A percentile compares a stretch with the other conserved stretches of the same genome.
Evolutionary conservation across 2,888 invertebrate genomes (phyloP).

Genomic region (Frankliniella fusca): DNA sequence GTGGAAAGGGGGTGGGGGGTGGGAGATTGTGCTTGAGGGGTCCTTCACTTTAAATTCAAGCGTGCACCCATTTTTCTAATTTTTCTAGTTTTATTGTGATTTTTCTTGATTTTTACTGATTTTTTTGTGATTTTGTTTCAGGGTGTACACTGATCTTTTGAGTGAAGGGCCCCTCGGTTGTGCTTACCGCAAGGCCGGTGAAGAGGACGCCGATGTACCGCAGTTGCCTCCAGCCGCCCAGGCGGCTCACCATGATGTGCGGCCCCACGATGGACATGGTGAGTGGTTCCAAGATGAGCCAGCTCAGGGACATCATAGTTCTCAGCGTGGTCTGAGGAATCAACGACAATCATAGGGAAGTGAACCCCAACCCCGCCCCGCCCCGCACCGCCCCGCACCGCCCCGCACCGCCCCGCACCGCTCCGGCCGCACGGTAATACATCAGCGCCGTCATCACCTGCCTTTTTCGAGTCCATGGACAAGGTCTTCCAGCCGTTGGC

Average conservation of each 20-base stretch:
- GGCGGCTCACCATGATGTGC: background rate
- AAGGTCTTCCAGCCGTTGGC: conserved; percentile 18
- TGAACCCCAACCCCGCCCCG: no score
- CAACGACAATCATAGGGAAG: background rate
- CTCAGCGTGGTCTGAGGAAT: background rate
- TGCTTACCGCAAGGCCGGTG: background rate
- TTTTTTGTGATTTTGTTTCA: no score
- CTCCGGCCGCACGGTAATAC: background rate
- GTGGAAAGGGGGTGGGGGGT: no score
- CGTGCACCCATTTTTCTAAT: no score
- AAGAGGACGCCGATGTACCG: background rate
- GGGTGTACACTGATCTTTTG: no score
- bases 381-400: background rate
- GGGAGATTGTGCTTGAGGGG: no score
- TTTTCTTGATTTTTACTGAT: no score
- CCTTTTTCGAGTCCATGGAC: conserved; percentile 17
- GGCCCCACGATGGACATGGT: conserved; percentile 12
- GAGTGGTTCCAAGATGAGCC: background rate
- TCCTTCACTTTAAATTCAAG: no score
- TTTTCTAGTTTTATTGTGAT: no score
- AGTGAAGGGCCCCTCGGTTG: background rate
- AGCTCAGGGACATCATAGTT: conserved; percentile 13
- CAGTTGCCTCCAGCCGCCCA: conserved; percentile 9
- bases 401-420: background rate
- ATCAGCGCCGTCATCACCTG: background rate